These are phyloP conservation scores for Ptychoptera albimana DNA, from an alignment of 2,888 invertebrate genomes.

Conservation along the genomic window DNA sequence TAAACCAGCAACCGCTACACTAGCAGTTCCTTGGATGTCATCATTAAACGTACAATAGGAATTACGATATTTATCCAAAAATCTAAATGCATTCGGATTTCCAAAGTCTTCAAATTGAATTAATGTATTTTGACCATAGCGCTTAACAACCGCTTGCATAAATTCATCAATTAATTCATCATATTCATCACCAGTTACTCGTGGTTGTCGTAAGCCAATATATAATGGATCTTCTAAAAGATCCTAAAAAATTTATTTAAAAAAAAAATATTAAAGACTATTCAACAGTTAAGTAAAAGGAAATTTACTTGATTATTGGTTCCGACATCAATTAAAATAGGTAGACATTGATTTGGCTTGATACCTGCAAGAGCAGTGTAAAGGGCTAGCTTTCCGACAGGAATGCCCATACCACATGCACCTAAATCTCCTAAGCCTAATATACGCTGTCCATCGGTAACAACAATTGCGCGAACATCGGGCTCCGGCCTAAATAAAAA, in stretches of 20 bases:
- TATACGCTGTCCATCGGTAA: slow-evolving; percentile 96
- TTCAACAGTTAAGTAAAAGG: slow-evolving; percentile 23
- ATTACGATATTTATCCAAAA: slow-evolving; percentile 78
- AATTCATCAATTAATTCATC: slow-evolving; percentile 94
- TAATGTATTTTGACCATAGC: slow-evolving; percentile 74
- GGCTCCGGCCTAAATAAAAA: slow-evolving; percentile 54
- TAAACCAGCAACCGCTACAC: slow-evolving; percentile 88
- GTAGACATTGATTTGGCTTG: slow-evolving; percentile 86
- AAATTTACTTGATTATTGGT: slow-evolving; percentile 61
- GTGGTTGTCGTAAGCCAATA: slow-evolving; percentile 76
- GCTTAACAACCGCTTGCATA: slow-evolving; percentile 80
- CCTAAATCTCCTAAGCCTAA: slow-evolving; percentile 93
- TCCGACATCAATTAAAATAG: slow-evolving; percentile 87
- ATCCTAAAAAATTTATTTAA: slow-evolving; percentile 21
- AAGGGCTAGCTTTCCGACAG: slow-evolving; percentile 88
- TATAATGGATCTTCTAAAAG: slow-evolving; percentile 87
- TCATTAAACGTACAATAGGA: slow-evolving; percentile 97
- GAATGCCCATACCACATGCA: slow-evolving; percentile 93
- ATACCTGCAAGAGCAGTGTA: slow-evolving; percentile 97
- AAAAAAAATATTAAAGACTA: slow-evolving; percentile 20
- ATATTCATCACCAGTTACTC: slow-evolving; percentile 72
- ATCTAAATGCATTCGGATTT: slow-evolving; percentile 89
- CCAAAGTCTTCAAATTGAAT: slow-evolving; percentile 96
- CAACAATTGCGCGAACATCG: slow-evolving; percentile 72
- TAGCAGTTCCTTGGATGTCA: slow-evolving; percentile 95